These are phyloP conservation scores for Cosmia trapezina DNA, from an alignment of 2,888 invertebrate genomes.

Conservation along the genomic window DNA sequence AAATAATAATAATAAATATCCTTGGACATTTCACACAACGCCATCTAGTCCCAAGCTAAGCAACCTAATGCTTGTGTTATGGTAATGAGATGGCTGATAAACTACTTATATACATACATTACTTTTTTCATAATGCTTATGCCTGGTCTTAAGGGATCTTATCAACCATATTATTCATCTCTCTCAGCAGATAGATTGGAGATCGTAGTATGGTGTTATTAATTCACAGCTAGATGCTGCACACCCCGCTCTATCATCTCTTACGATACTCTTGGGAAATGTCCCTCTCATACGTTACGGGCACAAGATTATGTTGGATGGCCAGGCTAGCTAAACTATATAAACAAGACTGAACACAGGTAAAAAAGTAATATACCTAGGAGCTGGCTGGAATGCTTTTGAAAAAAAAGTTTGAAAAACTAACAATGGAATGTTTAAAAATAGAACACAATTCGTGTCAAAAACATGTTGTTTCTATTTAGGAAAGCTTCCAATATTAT, in stretches of 20 bases:
- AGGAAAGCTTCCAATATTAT: not conserved
- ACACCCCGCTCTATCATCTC: conserved; percentile 39
- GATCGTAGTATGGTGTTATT: conserved; percentile 41
- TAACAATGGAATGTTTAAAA: not conserved
- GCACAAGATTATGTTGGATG: conserved; percentile 8
- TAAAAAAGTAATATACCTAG: not conserved
- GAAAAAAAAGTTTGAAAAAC: not conserved
- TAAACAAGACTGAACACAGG: not conserved
- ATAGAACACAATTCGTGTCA: not conserved
- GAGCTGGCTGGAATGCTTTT: not conserved
- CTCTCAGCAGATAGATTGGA: conserved; percentile 24
- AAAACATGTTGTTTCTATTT: not conserved
- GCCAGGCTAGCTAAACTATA: conserved; percentile 1
- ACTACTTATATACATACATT: no score
- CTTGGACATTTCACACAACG: no score
- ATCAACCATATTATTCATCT: conserved; percentile 12
- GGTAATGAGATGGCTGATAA: no score
- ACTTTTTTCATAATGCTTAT: not conserved
- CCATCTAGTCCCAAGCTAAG: no score
- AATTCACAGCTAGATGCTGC: conserved; percentile 39
- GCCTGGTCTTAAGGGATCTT: not conserved
- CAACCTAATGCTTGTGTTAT: no score
- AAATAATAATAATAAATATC: no score
- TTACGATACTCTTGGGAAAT: conserved; percentile 49
- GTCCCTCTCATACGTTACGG: conserved; percentile 9